Evolutionary conservation across 2,113 vertebrate species (phyloP).

Genomic region (Brachypodius melanocephalos): DNA sequence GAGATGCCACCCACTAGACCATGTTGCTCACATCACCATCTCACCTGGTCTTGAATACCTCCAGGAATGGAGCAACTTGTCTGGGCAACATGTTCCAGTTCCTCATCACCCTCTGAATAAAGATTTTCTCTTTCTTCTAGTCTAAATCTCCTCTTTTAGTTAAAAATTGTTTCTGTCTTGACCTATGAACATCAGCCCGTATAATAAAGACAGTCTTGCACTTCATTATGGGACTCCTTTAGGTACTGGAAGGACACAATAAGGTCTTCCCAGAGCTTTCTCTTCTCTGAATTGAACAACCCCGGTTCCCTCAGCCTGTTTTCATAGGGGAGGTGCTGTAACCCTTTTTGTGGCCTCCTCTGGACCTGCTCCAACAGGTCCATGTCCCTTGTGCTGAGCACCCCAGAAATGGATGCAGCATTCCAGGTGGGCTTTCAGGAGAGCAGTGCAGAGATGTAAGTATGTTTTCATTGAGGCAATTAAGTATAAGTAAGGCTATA

Average conservation of each 20-base stretch:
- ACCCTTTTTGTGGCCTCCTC: neutral
- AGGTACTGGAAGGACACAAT: neutral
- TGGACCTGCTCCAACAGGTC: neutral
- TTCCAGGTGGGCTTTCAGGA: neutral
- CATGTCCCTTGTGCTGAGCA: neutral
- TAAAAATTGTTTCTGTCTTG: neutral
- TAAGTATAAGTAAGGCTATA: constrained; percentile 17
- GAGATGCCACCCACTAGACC: neutral
- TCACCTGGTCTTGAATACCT: neutral
- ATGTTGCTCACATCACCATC: neutral
- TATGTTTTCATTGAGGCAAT: constrained; percentile 61
- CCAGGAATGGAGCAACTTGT: neutral
- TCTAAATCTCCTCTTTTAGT: neutral
- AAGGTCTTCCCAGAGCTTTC: neutral
- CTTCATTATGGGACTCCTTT: neutral
- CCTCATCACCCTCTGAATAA: neutral
- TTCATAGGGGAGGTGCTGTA: neutral
- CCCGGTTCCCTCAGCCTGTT: neutral
- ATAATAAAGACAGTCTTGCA: neutral
- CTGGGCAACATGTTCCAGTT: neutral
- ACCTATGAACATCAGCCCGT: no score
- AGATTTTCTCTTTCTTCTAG: neutral
- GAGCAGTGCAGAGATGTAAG: neutral
- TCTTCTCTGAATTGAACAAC: neutral
- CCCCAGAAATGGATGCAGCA: neutral